A percentile compares a stretch with the other conserved stretches of the same genome.
These are phyloP conservation scores for Danio albolineatus DNA, from an alignment of 2,797 vertebrate species.

Conservation along the genomic window DNA sequence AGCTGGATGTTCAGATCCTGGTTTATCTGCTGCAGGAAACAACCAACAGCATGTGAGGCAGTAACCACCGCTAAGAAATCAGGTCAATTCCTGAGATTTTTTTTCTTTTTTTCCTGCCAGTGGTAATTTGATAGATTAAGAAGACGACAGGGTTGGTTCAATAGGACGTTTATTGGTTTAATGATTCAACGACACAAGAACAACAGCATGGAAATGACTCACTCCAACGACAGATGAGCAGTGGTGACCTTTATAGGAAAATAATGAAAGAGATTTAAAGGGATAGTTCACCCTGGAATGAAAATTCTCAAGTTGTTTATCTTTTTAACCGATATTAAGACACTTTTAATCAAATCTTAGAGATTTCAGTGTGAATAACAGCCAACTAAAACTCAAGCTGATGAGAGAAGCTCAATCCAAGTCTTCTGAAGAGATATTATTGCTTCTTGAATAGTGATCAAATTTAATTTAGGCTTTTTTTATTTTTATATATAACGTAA, in stretches of 20 bases:
- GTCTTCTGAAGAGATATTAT: no score
- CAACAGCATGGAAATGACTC: constrained; percentile 1
- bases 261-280: background rate
- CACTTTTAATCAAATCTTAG: no score
- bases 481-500: no score
- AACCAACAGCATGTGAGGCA: constrained; percentile 13
- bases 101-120: background rate
- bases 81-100: background rate
- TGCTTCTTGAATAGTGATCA: no score
- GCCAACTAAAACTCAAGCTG: no score
- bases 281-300: background rate
- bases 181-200: constrained; percentile 6
- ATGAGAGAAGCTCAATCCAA: no score
- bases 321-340: no score
- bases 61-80: constrained; percentile 3
- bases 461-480: no score
- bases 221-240: background rate
- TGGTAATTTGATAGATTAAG: background rate
- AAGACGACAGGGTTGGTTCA: background rate
- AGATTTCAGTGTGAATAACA: no score
- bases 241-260: constrained; percentile 1
- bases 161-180: constrained; percentile 10
- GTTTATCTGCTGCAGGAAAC: constrained; percentile 92
- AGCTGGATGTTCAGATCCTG: constrained; percentile 98
- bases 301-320: no score